Evolutionary conservation across 2,888 invertebrate species (phyloP), one percentile per base, ranked within the genome.

Genomic region (Ophion ellenae): DNA sequence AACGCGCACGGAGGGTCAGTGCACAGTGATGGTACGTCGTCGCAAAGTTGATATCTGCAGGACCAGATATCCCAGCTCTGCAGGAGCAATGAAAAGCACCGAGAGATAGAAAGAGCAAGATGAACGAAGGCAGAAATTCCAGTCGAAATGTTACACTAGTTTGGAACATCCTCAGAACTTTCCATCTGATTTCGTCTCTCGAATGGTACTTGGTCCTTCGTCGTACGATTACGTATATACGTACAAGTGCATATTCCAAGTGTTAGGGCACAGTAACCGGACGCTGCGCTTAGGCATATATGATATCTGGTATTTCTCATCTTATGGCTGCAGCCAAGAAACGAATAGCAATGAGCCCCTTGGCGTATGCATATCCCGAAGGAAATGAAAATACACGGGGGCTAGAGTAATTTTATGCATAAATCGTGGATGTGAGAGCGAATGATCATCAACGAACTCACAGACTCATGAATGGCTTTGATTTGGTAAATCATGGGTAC

Each of bases 11-110:
- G 20, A 53, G 78, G 64, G 78, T 79, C 74, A 69, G 80, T 69
- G 66, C 64, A 63, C 67, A 77, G 80, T 70, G 67, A 76, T 67
- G 78, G 83, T 67, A 83, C 73, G 47, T 17, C 36, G 57, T 83
- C 64, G 57, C 83, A 84, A 86, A 83, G 83, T 86, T 86, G 74
- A 86, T 86, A 86, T 86, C 86, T 86, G 74, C 74, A 74, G 64
- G 76, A 70, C 59, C 80, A 81, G 85, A 86, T 85, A 86, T 66
- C 36, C 77, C 40, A 66, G 69, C 63, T 59, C 45, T 14, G 81
- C 17, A 77, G 77, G 74, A 78, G 64, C 74, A 47, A 53, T 7
- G 70, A 76, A 63, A 74, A 67, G 78, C 11, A 53, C n/a, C 20
- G 61, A 63, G 78, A 69, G 80, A 70, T n/a, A 40, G 45, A 20